A percentile compares a stretch with the other conserved stretches of the same genome.
phyloP scores from a whole-genome alignment of 2,888 invertebrate species.

The Dynastes grantii region DNA sequence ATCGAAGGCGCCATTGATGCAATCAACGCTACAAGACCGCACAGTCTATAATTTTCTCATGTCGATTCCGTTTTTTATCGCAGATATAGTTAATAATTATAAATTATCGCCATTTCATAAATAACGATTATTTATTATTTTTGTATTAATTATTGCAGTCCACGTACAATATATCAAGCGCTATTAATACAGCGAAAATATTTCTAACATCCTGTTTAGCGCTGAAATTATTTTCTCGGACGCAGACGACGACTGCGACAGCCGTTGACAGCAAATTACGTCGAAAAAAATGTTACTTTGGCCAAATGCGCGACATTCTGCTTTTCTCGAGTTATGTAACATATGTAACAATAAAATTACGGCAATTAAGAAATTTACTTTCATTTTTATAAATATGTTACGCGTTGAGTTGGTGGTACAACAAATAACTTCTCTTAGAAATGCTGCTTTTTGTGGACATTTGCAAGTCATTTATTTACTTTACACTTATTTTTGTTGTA shows the following conservation, averaged over 20 bases:
- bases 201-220: conserved; percentile 49
- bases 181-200: conserved; percentile 48
- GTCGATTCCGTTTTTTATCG: conserved; percentile 27
- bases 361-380: conserved; percentile 1
- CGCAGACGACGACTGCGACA: conserved; percentile 13
- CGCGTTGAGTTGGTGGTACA: background rate
- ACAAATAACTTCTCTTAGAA: too few species aligned
- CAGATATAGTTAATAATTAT: conserved; percentile 30
- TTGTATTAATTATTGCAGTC: conserved; percentile 36
- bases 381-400: background rate
- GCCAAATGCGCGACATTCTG: background rate
- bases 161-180: conserved; percentile 39
- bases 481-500: too few species aligned
- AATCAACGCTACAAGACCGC: conserved; percentile 28
- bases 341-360: conserved; percentile 14
- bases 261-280: conserved; percentile 5
- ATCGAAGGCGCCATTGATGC: conserved; percentile 40
- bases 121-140: conserved; percentile 39
- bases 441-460: too few species aligned
- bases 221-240: conserved; percentile 27
- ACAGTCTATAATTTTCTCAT: conserved; percentile 36
- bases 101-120: conserved; percentile 43
- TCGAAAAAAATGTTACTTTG: background rate
- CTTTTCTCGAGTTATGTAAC: conserved; percentile 3
- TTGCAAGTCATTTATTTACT: too few species aligned